Evolutionary conservation across 2,888 invertebrate genomes (phyloP), one percentile per base, ranked within the genome.

Genomic region (Disparrhopalites patrizii): DNA sequence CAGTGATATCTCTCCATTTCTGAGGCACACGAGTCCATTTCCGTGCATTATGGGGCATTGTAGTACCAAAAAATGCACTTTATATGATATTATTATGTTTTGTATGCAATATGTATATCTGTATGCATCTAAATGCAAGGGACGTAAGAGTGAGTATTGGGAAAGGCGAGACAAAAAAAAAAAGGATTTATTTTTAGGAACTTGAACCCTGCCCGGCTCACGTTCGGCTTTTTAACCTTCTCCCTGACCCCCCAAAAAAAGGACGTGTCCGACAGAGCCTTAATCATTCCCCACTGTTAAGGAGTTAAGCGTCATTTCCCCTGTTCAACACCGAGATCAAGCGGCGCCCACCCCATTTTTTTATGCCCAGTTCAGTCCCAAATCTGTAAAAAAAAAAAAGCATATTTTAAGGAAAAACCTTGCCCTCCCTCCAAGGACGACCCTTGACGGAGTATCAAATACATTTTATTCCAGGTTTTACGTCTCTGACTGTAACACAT

Each of bases 211-310:
- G n/a, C n/a, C n/a, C 28, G 15, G 40, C 18, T 18, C 33, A 56
- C 51, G 61, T 64, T 56, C 56, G 33, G 56, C 64, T 64, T 56
- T 55, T 64, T 64, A 56, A 64, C 64, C 64, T 56, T 33, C n/a
- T n/a, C 38, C 10, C 43, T 60, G 54, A 51, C 60, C 60, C 31
- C 20, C 20, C 3, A 62, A 57, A n/a, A n/a, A n/a, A n/a, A n/a
- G n/a, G n/a, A n/a, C n/a, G 52, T 33, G 51, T 52, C 65, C 65
- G 60, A 54, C 54, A 27, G 65, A 33, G 60, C 51, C 30, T 61
- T 66, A 66, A 66, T 66, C 60, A 61, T 54, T 52, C 57, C 66
- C 62, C 66, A 66, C 66, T 66, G 66, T 62, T 66, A 58, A 43
- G 54, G 55, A 55, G 62, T 62, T 55, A 62, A 61, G 61, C 61